phyloP scores from a whole-genome alignment of 1,140 invertebrate genomes.

The Tribolium madens region DNA sequence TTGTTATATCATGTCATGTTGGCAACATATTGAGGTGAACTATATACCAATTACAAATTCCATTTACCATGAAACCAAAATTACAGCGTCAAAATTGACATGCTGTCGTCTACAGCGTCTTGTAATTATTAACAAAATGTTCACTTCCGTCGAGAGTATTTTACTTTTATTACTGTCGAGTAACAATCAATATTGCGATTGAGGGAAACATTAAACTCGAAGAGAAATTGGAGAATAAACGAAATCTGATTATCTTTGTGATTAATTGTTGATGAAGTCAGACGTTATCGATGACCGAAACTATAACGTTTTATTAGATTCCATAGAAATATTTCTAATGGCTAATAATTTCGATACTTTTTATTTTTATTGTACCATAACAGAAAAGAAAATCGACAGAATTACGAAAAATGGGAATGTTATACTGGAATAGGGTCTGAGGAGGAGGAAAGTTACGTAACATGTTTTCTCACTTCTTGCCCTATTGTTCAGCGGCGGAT shows the following conservation, averaged over 20 bases:
- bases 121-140: not conserved
- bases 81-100: not conserved
- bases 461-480: not conserved
- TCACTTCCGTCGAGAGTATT: not conserved
- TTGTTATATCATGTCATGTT: not conserved
- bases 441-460: not conserved
- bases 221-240: not conserved
- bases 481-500: not conserved
- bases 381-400: not conserved
- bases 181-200: constrained; percentile 9
- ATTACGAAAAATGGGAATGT: not conserved
- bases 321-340: not conserved
- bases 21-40: not conserved
- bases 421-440: not conserved
- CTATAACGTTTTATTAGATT: constrained; percentile 20
- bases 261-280: constrained; percentile 27
- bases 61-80: not conserved
- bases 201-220: not conserved
- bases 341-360: not conserved
- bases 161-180: not conserved
- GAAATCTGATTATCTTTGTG: not conserved
- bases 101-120: not conserved
- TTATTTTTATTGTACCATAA: not conserved
- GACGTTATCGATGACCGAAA: constrained; percentile 1
- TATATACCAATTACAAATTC: not conserved